These are phyloP conservation scores for Myanophis thanlyinensis DNA, from an alignment of 2,113 vertebrate species.

Conservation along the genomic window DNA sequence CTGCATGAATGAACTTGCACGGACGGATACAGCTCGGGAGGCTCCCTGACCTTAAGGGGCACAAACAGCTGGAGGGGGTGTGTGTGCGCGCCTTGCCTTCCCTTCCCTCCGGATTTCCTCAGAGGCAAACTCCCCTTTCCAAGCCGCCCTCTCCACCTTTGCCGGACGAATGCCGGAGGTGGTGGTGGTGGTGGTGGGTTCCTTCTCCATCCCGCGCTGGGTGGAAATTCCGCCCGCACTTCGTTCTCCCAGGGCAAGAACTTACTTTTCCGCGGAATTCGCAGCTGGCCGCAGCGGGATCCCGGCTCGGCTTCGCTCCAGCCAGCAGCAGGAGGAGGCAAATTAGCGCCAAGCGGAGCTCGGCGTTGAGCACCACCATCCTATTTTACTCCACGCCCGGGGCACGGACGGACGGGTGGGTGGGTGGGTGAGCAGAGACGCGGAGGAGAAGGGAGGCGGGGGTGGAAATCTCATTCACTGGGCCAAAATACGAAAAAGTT, in stretches of 20 bases:
- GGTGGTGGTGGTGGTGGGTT: too few species aligned
- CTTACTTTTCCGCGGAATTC: slow-evolving; percentile 43
- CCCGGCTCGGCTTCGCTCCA: not conserved
- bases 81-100: not conserved
- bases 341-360: slow-evolving; percentile 17
- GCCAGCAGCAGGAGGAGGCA: slow-evolving; percentile 47
- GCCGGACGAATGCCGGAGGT: not conserved
- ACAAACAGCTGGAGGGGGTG: not conserved
- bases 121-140: not conserved
- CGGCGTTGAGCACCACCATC: slow-evolving; percentile 13
- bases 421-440: not conserved
- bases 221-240: not conserved
- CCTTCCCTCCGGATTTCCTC: too few species aligned
- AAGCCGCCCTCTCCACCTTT: not conserved
- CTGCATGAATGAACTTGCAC: not conserved
- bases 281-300: not conserved
- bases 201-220: not conserved
- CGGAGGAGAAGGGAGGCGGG: rapidly evolving
- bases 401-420: not conserved
- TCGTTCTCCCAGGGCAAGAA: not conserved
- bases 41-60: not conserved
- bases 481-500: not conserved
- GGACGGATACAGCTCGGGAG: not conserved
- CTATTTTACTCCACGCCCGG: not conserved
- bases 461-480: not conserved